Conservation (phyloP, 2,888 invertebrate species). For the Chloroclystis v-ata region DNA sequence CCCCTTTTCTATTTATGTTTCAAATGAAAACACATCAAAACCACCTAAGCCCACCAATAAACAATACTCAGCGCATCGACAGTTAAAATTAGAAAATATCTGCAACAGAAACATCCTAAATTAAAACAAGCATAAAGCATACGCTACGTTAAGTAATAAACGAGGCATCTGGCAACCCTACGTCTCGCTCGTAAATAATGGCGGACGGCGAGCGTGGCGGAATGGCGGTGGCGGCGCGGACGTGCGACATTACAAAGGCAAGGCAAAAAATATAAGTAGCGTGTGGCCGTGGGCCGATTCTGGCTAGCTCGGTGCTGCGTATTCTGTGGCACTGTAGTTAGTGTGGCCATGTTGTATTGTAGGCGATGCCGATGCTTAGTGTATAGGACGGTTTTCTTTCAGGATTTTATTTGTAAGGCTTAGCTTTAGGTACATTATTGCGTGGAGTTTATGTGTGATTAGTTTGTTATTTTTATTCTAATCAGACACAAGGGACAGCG, state of each 20-base stretch:
- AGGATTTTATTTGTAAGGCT: too few species aligned
- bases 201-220: constrained; percentile 28
- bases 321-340: background rate
- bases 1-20: too few species aligned
- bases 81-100: too few species aligned
- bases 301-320: constrained; percentile 2
- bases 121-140: constrained; percentile 1
- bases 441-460: too few species aligned
- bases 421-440: too few species aligned
- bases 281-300: constrained; percentile 22
- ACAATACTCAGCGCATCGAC: background rate
- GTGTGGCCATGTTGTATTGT: background rate
- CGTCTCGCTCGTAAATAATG: constrained; percentile 24
- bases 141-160: constrained; percentile 4
- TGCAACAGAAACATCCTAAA: background rate
- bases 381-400: too few species aligned
- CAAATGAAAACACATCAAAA: too few species aligned
- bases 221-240: constrained; percentile 39
- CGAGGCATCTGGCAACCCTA: constrained; percentile 13
- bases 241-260: constrained; percentile 65
- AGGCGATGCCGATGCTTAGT: too few species aligned
- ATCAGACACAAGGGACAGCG: too few species aligned
- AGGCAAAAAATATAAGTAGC: constrained; percentile 60
- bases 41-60: too few species aligned
- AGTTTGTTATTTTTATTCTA: too few species aligned